Percentiles rank a stretch among this genome's conserved stretches.
phyloP scores from a whole-genome alignment of 92 coral and sea anemone species.

The Epizoanthus fatuus region DNA sequence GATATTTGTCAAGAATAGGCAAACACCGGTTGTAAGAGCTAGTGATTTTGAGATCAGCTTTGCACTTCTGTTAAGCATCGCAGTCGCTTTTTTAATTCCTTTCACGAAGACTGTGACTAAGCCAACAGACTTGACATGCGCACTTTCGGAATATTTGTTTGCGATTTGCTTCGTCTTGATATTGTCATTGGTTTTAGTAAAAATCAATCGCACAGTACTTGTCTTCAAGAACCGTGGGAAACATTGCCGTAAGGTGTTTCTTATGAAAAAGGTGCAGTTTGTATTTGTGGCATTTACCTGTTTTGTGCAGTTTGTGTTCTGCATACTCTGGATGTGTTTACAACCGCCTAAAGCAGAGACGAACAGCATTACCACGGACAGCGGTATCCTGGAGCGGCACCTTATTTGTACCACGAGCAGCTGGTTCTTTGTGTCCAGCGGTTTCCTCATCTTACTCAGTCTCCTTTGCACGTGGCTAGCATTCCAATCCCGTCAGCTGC shows the following conservation, averaged over 20 bases:
- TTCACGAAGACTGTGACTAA: constrained; percentile 65
- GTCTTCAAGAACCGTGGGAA: constrained; percentile 42
- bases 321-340: constrained; percentile 70
- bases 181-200: constrained; percentile 74
- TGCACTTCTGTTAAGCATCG: constrained; percentile 67
- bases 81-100: constrained; percentile 79
- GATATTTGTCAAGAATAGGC: constrained; percentile 68
- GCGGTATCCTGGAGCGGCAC: constrained; percentile 54
- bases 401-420: constrained; percentile 52
- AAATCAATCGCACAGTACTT: constrained; percentile 86
- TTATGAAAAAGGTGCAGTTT: constrained; percentile 66
- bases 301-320: constrained; percentile 65
- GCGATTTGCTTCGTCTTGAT: constrained; percentile 73
- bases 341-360: constrained; percentile 74
- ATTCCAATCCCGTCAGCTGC: constrained; percentile 79
- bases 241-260: constrained; percentile 19
- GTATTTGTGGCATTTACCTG: constrained; percentile 55
- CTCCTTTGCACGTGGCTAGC: constrained; percentile 82
- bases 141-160: constrained; percentile 69
- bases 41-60: constrained; percentile 84
- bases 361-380: constrained; percentile 36
- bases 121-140: constrained; percentile 71
- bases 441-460: constrained; percentile 70
- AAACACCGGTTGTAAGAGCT: constrained; percentile 89
- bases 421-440: constrained; percentile 76